These are phyloP conservation scores for Cephus rjabovi DNA, from an alignment of 2,888 invertebrate genomes.

Conservation along the genomic window DNA sequence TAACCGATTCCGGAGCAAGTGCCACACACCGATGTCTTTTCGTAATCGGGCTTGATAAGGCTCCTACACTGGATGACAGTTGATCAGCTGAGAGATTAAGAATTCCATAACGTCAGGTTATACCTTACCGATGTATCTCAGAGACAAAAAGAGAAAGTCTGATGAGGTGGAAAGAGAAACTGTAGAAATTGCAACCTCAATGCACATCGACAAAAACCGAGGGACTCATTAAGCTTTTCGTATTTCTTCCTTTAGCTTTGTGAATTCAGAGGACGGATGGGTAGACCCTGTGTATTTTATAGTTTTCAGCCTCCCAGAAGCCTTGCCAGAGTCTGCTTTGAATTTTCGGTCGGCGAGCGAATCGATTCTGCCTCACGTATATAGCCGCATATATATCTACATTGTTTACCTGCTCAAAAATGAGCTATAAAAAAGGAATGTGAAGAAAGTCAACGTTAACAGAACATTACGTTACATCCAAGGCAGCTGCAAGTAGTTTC, in stretches of 20 bases:
- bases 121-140: background rate
- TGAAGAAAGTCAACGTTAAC: too few relatives aligned
- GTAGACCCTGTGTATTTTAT: background rate
- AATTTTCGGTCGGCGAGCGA: too few relatives aligned
- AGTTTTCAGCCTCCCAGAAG: too few relatives aligned
- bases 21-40: conserved; percentile 1
- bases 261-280: background rate
- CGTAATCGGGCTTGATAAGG: background rate
- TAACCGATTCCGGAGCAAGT: conserved; percentile 14
- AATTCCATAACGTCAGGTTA: background rate
- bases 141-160: background rate
- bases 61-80: background rate
- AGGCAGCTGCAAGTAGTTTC: too few relatives aligned
- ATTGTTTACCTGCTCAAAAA: too few relatives aligned
- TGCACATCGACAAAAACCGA: background rate
- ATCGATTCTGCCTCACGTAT: too few relatives aligned
- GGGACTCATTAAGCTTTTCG: background rate
- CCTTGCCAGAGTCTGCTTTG: too few relatives aligned
- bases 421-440: too few relatives aligned
- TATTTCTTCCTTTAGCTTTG: background rate
- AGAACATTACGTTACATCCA: too few relatives aligned
- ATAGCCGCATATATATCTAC: too few relatives aligned
- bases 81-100: background rate
- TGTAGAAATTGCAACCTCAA: background rate
- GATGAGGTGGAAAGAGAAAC: background rate